These are phyloP conservation scores for Conops quadrifasciatus DNA, from an alignment of 2,888 invertebrate genomes.

Conservation along the genomic window DNA sequence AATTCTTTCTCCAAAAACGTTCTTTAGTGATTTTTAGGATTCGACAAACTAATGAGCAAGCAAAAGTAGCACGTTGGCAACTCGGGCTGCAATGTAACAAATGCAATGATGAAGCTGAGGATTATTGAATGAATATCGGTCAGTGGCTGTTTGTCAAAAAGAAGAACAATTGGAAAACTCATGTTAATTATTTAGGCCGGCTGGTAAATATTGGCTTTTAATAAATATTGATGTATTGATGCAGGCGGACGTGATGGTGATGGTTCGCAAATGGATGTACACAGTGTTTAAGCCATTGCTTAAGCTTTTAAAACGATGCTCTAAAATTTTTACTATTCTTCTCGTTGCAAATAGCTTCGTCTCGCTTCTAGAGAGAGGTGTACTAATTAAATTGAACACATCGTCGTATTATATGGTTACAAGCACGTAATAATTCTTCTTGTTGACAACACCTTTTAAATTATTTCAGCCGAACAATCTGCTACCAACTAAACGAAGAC, in stretches of 20 bases:
- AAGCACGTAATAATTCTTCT: constrained; percentile 42
- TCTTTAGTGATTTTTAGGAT: too few relatives aligned
- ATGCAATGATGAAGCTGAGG: not conserved
- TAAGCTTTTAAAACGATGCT: not conserved
- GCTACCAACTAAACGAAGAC: constrained; percentile 42
- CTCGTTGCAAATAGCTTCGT: too few relatives aligned
- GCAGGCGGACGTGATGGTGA: too few relatives aligned
- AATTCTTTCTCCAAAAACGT: too few relatives aligned
- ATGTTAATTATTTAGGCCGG: constrained; percentile 27
- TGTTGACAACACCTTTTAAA: constrained; percentile 47
- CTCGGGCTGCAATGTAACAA: not conserved
- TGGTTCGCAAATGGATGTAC: too few relatives aligned
- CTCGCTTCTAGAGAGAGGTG: too few relatives aligned
- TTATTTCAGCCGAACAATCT: constrained; percentile 45
- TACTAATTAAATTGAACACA: too few relatives aligned
- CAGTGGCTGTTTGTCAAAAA: not conserved
- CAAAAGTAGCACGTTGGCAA: too few relatives aligned
- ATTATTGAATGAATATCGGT: too few relatives aligned
- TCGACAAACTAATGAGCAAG: too few relatives aligned
- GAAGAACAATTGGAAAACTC: not conserved
- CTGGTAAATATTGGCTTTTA: constrained; percentile 15
- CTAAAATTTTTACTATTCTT: too few relatives aligned
- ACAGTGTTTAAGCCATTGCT: not conserved
- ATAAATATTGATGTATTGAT: constrained; percentile 23
- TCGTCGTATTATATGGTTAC: not conserved